A percentile compares a stretch with the other conserved stretches of the same genome.
phyloP scores from a whole-genome alignment of 1,140 invertebrate genomes.

The Spodoptera frugiperda region DNA sequence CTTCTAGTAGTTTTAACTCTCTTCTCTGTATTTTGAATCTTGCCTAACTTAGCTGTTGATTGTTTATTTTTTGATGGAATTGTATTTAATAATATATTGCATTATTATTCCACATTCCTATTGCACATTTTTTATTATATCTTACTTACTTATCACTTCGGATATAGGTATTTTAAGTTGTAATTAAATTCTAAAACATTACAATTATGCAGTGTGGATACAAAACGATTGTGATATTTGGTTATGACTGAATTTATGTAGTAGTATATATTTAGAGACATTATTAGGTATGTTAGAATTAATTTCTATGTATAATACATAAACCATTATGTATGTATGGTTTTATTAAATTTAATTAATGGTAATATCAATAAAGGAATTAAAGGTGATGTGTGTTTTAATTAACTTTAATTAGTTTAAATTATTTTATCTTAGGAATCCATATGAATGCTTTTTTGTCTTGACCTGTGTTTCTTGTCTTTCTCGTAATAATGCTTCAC shows the following conservation, averaged over 20 bases:
- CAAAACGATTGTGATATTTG: slow-evolving; percentile 32
- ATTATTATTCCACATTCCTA: slow-evolving; percentile 11
- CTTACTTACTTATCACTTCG: background rate
- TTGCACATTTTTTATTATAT: background rate
- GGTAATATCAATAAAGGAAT: slow-evolving; percentile 35
- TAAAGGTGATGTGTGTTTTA: slow-evolving; percentile 29
- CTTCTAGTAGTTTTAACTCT: background rate
- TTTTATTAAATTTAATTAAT: slow-evolving; percentile 23
- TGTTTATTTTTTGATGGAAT: background rate
- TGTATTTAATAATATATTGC: background rate
- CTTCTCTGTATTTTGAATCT: slow-evolving; percentile 6
- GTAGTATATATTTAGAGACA: slow-evolving; percentile 22
- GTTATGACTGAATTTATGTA: slow-evolving; percentile 39
- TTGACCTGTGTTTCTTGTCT: slow-evolving; percentile 72
- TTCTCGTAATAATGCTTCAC: slow-evolving; percentile 78
- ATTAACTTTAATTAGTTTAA: slow-evolving; percentile 15
- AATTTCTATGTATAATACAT: slow-evolving; percentile 16
- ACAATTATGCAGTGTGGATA: background rate
- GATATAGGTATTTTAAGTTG: background rate
- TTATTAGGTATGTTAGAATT: slow-evolving; percentile 9
- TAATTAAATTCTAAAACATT: background rate
- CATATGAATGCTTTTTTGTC: slow-evolving; percentile 83
- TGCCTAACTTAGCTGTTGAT: slow-evolving; percentile 1
- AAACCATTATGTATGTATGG: background rate
- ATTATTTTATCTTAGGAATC: slow-evolving; percentile 86